phyloP scores from a whole-genome alignment of 2,888 invertebrate genomes.

The Caradrina clavipalpis region DNA sequence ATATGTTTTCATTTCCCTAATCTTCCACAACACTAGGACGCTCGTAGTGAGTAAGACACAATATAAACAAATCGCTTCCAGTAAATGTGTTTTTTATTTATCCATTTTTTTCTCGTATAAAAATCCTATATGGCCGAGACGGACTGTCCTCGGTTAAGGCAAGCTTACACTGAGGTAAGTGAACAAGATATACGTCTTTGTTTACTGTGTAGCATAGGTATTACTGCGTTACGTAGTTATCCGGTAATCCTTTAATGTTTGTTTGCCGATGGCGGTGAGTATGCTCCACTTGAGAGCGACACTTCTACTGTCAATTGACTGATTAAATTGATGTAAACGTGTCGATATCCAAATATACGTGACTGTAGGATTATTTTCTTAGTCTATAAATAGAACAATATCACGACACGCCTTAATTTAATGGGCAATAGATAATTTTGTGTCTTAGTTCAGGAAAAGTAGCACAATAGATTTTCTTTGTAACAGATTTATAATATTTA shows the following conservation, averaged over 20 bases:
- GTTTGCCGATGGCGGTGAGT: conserved; percentile 66
- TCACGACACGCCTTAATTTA: neutral
- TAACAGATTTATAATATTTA: conserved; percentile 28
- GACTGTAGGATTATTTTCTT: neutral
- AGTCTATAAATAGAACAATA: neutral
- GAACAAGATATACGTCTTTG: conserved; percentile 67
- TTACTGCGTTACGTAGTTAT: conserved; percentile 63
- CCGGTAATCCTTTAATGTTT: conserved; percentile 78
- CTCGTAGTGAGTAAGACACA: conserved; percentile 62
- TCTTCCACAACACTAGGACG: conserved; percentile 72
- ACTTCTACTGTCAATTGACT: conserved; percentile 71
- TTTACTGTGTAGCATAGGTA: conserved; percentile 62
- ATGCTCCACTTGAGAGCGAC: conserved; percentile 67
- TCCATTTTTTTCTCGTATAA: conserved; percentile 43
- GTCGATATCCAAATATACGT: conserved; percentile 22
- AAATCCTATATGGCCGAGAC: conserved; percentile 56
- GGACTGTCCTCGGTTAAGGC: conserved; percentile 58
- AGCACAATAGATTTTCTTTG: neutral
- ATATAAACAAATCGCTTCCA: conserved; percentile 62
- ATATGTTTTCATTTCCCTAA: conserved; percentile 84
- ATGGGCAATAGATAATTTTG: neutral
- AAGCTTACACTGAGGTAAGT: conserved; percentile 66
- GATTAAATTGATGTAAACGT: conserved; percentile 66
- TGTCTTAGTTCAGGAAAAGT: neutral
- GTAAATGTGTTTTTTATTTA: conserved; percentile 64